Percentiles rank a stretch among this genome's conserved stretches.
These are phyloP conservation scores for Tricholaema leucomelas DNA, from an alignment of 2,113 vertebrate genomes.

Conservation along the genomic window DNA sequence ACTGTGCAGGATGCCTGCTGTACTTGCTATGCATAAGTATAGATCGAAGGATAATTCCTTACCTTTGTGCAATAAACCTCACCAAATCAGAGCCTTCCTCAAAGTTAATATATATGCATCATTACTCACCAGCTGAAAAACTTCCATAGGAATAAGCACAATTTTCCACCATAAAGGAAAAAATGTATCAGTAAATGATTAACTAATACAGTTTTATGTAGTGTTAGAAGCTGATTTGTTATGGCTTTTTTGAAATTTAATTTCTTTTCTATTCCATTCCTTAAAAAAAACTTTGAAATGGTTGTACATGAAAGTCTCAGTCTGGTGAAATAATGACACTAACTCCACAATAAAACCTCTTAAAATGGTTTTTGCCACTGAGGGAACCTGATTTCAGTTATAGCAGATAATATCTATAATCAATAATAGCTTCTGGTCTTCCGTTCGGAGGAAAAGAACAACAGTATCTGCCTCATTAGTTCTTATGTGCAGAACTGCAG, in stretches of 20 bases:
- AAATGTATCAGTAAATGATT: background rate
- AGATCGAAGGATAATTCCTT: background rate
- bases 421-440: conserved; percentile 30
- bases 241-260: too few relatives aligned
- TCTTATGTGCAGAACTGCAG: background rate
- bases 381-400: conserved; percentile 6
- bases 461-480: conserved; percentile 18
- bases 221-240: background rate
- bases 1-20: background rate
- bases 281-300: background rate
- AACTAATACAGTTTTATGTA: background rate
- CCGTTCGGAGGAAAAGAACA: conserved; percentile 28
- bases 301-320: background rate
- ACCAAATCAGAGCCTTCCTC: background rate
- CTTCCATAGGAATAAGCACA: background rate
- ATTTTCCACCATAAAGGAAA: background rate
- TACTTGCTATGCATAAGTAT: background rate
- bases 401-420: conserved; percentile 36
- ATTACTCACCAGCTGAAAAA: background rate
- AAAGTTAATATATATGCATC: background rate
- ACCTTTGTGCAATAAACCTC: background rate
- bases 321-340: background rate
- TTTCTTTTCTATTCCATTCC: too few relatives aligned
- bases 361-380: background rate
- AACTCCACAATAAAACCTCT: background rate